A percentile compares a stretch with the other conserved stretches of the same genome.
Evolutionary conservation across 2,113 vertebrate species (phyloP).

Genomic region (Apeltes quadracus): DNA sequence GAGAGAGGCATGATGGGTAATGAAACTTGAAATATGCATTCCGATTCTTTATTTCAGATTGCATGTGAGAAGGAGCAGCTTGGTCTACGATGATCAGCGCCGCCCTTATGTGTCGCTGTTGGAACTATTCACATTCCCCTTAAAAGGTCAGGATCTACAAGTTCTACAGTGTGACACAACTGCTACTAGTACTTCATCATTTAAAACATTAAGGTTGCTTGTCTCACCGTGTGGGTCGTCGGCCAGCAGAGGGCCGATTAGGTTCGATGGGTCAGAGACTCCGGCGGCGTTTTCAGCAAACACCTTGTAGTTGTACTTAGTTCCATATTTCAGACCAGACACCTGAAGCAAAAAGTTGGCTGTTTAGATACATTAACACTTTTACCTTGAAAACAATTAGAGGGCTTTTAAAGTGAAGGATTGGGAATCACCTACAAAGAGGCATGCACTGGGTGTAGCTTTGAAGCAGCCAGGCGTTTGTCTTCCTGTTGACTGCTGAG

Average conservation of each 20-base stretch:
- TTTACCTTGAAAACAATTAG: background rate
- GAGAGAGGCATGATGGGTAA: conserved; percentile 5
- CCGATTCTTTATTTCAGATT: no score
- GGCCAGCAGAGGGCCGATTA: conserved; percentile 91
- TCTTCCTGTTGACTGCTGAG: background rate
- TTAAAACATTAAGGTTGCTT: background rate
- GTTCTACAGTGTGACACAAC: background rate
- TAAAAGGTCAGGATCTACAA: no score
- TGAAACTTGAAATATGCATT: background rate
- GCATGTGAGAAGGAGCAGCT: no score
- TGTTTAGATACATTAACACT: background rate
- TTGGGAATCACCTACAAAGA: background rate
- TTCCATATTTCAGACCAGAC: conserved; percentile 89
- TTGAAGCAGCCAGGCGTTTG: background rate
- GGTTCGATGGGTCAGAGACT: conserved; percentile 91
- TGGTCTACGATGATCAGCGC: no score
- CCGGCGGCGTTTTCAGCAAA: conserved; percentile 96
- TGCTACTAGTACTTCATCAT: background rate
- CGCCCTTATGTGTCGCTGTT: no score
- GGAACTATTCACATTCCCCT: no score
- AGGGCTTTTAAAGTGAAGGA: background rate
- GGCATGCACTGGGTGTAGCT: background rate
- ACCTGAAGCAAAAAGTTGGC: conserved; percentile 78
- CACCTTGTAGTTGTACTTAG: conserved; percentile 92
- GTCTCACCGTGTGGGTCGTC: conserved; percentile 90